A percentile compares a stretch with the other conserved stretches of the same genome.
These are phyloP conservation scores for Crypturellus tataupa DNA, from an alignment of 2,797 vertebrate genomes.

Conservation along the genomic window DNA sequence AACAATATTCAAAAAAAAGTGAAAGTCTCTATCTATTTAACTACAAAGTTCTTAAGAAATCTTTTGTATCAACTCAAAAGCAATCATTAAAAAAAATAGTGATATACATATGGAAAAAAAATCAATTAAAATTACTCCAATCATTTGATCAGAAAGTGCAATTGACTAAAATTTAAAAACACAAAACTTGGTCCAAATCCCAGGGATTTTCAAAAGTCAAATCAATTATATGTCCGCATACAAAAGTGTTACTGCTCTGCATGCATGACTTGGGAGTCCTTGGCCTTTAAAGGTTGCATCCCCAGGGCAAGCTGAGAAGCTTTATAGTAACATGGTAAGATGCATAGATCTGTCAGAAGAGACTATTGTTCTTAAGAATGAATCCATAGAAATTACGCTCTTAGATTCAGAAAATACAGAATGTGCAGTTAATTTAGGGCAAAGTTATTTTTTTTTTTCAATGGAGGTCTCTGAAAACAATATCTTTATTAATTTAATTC, in stretches of 20 bases:
- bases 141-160: background rate
- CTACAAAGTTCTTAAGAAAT: background rate
- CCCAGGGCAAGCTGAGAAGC: background rate
- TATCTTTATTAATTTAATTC: background rate
- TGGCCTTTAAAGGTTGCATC: background rate
- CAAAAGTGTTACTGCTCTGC: too few relatives aligned
- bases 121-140: too few relatives aligned
- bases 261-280: background rate
- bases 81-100: background rate
- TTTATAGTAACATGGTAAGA: background rate
- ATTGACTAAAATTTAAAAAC: background rate
- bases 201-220: background rate
- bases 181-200: background rate
- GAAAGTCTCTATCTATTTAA: background rate
- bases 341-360: background rate
- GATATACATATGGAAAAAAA: too few relatives aligned
- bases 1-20: too few relatives aligned
- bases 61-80: background rate
- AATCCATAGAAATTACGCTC: background rate
- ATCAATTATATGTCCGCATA: too few relatives aligned
- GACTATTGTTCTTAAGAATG: background rate
- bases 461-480: background rate
- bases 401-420: background rate
- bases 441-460: background rate
- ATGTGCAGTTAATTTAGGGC: accelerated